Evolutionary conservation across 2,797 vertebrate species (phyloP), one percentile per base, ranked within the genome.

Genomic region (Cyprinella venusta): DNA sequence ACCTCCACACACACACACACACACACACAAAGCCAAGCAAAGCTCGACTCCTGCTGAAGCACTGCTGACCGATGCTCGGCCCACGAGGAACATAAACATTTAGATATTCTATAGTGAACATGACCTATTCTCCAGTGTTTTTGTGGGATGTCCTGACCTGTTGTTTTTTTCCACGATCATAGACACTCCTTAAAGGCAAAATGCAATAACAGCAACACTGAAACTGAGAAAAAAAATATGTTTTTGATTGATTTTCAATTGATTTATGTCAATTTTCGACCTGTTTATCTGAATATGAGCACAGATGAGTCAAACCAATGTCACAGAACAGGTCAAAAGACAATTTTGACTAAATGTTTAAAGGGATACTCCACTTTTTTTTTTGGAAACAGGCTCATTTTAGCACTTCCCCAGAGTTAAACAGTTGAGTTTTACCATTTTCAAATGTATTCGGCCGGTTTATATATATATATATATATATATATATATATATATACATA

Each of bases 51-150:
- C 42, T 74, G 71, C 75, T 40, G 50, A 71, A 74, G 79, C 52
- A 78, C 79, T 81, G 65, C 56, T 84, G 83, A 76, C 81, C 59
- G 52, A 65, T 72, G 70, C 56, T 52, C 72, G 38, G 70, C 83
- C 72, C 38, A 26, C 26, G 21, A 80, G 38, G 18, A 63, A 24
- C 68, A 48, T n/a, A 74, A 26, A 50, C 59, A 52, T 18, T 36
- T 18, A 36, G 8, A 19, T 8, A 19, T 16, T 16, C 6, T 63
- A 63, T 4, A 30, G 26, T 63, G 59, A 61, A 61, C 24, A 6
- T 13, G 2, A 16, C 59, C 59, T 15, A 36, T 36, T 52, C 9
- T 19, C 6, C 1, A 18, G 61, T 1, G 52, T 72, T 72, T 72
- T 52, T 74, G 71, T 54, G 48, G 19, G 48, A 74, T n/a, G 10